phyloP scores from a whole-genome alignment of 2,113 vertebrate genomes.

The Solea solea region DNA sequence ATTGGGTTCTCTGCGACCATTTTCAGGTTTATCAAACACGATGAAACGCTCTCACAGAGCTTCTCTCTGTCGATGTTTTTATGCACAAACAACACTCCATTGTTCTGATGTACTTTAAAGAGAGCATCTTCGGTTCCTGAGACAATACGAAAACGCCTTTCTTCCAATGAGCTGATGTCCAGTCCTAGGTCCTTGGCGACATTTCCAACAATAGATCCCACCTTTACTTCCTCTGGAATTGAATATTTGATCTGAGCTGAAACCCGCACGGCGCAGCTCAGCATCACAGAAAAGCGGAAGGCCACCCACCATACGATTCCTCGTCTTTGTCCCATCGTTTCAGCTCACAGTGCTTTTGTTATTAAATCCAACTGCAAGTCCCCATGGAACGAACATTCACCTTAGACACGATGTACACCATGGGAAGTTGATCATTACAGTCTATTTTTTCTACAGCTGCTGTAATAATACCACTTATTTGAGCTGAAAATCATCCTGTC shows the following conservation, averaged over 20 bases:
- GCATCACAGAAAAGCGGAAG: slow-evolving; percentile 44
- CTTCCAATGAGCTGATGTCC: slow-evolving; percentile 59
- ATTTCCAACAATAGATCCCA: slow-evolving; percentile 74
- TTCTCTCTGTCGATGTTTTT: slow-evolving; percentile 73
- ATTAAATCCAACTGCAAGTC: neutral
- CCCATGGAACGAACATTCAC: neutral
- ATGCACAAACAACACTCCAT: slow-evolving; percentile 65
- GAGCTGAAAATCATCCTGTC: neutral
- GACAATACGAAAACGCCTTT: slow-evolving; percentile 72
- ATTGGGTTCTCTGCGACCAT: slow-evolving; percentile 72
- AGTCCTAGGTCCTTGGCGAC: slow-evolving; percentile 77
- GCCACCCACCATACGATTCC: slow-evolving; percentile 40
- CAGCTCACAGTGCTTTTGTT: neutral
- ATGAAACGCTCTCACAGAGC: slow-evolving; percentile 54
- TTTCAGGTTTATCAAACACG: slow-evolving; percentile 70
- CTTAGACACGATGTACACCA: neutral
- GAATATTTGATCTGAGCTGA: slow-evolving; percentile 77
- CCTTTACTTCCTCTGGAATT: slow-evolving; percentile 70
- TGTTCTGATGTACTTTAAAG: slow-evolving; percentile 71
- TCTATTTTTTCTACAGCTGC: accelerated
- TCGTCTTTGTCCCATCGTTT: slow-evolving; percentile 70
- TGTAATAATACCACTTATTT: neutral
- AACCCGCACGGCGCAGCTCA: slow-evolving; percentile 35
- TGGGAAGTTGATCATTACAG: neutral
- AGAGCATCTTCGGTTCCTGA: slow-evolving; percentile 59